A percentile compares a stretch with the other conserved stretches of the same genome.
These are phyloP conservation scores for Drosophila burlai DNA, from an alignment of 1,140 invertebrate genomes.

Conservation along the genomic window DNA sequence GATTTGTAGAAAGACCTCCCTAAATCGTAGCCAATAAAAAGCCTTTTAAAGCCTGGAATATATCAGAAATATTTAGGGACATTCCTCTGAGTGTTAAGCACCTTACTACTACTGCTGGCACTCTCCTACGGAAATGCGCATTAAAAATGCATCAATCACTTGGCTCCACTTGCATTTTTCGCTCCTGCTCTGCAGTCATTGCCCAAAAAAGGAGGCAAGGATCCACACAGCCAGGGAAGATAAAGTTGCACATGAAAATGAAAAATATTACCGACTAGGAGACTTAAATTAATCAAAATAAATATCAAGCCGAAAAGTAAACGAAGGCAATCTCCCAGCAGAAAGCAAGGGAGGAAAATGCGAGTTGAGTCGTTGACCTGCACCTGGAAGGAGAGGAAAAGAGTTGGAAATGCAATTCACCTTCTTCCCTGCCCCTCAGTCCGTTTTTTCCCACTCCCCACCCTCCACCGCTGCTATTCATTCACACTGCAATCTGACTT, in stretches of 20 bases:
- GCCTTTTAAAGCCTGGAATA: background rate
- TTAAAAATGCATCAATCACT: constrained; percentile 84
- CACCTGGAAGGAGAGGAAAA: constrained; percentile 12
- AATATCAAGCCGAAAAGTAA: constrained; percentile 42
- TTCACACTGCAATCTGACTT: constrained; percentile 50
- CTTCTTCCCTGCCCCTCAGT: background rate
- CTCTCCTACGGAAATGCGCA: constrained; percentile 60
- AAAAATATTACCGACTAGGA: constrained; percentile 62
- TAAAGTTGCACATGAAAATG: constrained; percentile 64
- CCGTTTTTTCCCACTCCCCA: background rate
- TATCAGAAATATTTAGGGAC: background rate
- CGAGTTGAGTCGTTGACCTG: constrained; percentile 51
- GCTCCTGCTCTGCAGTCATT: constrained; percentile 19
- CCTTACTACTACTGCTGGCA: constrained; percentile 3
- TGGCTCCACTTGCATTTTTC: constrained; percentile 32
- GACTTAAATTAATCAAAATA: constrained; percentile 72
- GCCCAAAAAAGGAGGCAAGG: constrained; percentile 18
- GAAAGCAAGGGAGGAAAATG: background rate
- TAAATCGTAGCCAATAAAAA: background rate
- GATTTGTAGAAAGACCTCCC: background rate
- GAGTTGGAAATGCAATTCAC: constrained; percentile 37
- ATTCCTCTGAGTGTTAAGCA: constrained; percentile 7
- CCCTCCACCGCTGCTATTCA: constrained; percentile 29
- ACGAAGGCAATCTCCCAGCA: constrained; percentile 30
- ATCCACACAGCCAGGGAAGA: constrained; percentile 23